Percentiles rank a stretch among this genome's conserved stretches.
Evolutionary conservation across 2,888 invertebrate genomes (phyloP).

Genomic region (Apodemia mormo): DNA sequence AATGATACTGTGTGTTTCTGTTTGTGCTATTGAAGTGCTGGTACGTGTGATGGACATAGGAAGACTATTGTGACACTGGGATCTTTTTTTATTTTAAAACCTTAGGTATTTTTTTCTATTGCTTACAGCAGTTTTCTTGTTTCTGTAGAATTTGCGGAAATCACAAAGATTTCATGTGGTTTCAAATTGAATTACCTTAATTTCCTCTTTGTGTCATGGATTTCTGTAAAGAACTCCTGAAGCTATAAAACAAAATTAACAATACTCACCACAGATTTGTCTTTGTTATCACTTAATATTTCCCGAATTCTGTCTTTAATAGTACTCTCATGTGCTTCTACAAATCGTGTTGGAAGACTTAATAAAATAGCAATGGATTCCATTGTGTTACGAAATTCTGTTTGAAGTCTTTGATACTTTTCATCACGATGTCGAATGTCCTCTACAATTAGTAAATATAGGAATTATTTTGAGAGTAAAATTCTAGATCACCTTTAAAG

Average conservation of each 20-base stretch:
- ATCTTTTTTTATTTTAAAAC: no score
- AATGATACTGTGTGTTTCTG: no score
- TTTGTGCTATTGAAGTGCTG: no score
- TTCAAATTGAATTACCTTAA: no score
- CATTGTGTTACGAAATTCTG: slow-evolving; percentile 85
- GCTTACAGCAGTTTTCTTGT: no score
- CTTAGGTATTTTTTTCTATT: no score
- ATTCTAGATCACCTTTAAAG: no score
- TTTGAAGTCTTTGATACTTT: slow-evolving; percentile 84
- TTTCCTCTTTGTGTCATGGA: no score
- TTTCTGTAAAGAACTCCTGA: not conserved
- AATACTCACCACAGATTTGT: slow-evolving; percentile 85
- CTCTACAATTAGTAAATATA: slow-evolving; percentile 75
- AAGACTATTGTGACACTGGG: no score
- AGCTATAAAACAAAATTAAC: not conserved
- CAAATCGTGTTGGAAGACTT: slow-evolving; percentile 86
- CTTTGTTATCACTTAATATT: slow-evolving; percentile 88
- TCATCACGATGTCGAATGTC: slow-evolving; percentile 87
- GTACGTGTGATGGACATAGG: no score
- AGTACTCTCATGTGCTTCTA: slow-evolving; percentile 89
- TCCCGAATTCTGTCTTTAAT: slow-evolving; percentile 91
- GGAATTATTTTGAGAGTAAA: not conserved
- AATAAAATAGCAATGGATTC: slow-evolving; percentile 87
- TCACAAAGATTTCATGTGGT: no score
- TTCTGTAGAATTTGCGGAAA: no score